These are phyloP conservation scores for Centrocercus urophasianus DNA, from an alignment of 2,113 vertebrate genomes.

Conservation along the genomic window DNA sequence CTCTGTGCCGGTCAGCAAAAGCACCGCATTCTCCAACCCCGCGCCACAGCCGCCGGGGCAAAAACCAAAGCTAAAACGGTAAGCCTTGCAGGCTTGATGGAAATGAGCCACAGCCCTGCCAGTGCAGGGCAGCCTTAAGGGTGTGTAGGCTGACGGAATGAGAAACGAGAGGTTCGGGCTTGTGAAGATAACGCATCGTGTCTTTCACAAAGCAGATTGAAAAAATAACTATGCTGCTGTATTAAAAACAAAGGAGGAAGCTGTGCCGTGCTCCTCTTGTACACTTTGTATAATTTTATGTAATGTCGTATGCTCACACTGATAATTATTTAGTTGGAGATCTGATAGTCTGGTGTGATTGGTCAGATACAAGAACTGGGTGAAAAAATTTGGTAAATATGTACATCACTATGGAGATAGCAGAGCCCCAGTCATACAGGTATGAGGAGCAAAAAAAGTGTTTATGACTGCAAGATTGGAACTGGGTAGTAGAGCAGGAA, in stretches of 20 bases:
- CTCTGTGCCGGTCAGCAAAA: conserved; percentile 81
- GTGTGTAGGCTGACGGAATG: neutral
- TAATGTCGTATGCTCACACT: neutral
- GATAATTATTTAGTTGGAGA: neutral
- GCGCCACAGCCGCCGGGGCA: conserved; percentile 84
- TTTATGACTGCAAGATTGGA: neutral
- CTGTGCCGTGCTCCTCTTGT: neutral
- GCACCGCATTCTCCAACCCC: conserved; percentile 81
- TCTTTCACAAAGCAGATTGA: neutral
- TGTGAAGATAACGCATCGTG: neutral
- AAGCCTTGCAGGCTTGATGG: neutral
- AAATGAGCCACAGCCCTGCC: neutral
- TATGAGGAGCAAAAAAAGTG: neutral
- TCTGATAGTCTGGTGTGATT: neutral
- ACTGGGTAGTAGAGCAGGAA: neutral
- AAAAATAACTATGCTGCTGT: too few relatives aligned
- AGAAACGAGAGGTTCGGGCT: neutral
- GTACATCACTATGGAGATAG: neutral
- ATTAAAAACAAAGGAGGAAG: neutral
- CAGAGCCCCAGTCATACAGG: neutral
- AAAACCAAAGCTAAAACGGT: conserved; percentile 89
- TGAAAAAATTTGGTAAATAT: neutral
- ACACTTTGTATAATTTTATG: neutral
- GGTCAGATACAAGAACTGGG: neutral
- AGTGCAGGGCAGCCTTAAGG: neutral